These are phyloP conservation scores for Eremobia ochroleuca DNA, from an alignment of 2,888 invertebrate genomes.

Conservation along the genomic window DNA sequence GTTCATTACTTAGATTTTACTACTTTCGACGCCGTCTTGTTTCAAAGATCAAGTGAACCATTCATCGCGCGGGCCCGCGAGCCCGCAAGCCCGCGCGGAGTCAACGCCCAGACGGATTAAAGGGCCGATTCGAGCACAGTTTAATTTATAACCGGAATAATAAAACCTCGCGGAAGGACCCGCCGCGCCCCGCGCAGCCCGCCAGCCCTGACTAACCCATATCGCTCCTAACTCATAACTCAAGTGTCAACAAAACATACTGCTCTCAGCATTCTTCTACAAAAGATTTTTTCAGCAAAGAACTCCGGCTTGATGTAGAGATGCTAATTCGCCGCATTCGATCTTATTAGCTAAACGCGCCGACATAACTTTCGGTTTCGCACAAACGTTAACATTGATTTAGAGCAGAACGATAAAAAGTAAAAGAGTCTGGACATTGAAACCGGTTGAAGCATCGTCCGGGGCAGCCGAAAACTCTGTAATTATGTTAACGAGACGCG, in stretches of 20 bases:
- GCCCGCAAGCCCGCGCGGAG: conserved; percentile 75
- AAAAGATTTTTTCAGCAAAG: conserved; percentile 43
- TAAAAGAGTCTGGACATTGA: conserved; percentile 75
- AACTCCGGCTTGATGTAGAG: conserved; percentile 65
- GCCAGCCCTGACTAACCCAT: conserved; percentile 71
- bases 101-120: conserved; percentile 90
- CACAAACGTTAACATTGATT: conserved; percentile 82
- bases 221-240: conserved; percentile 78
- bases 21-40: conserved; percentile 75
- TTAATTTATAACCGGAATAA: conserved; percentile 90
- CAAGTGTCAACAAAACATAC: conserved; percentile 81
- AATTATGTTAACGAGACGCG: conserved; percentile 86
- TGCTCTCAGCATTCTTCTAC: conserved; percentile 50
- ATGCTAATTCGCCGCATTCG: conserved; percentile 74
- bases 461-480: conserved; percentile 81
- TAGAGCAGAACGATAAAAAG: conserved; percentile 81
- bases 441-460: conserved; percentile 86
- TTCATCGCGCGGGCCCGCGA: conserved; percentile 69
- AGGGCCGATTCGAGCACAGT: conserved; percentile 87
- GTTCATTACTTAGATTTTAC: conserved; percentile 79
- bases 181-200: conserved; percentile 67
- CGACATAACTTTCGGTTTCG: conserved; percentile 91
- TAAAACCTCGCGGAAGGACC: conserved; percentile 85
- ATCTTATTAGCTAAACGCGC: conserved; percentile 78
- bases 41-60: conserved; percentile 76